Evolutionary conservation across 2,797 vertebrate species (phyloP).

Genomic region (Amblyopsis hoosieri): DNA sequence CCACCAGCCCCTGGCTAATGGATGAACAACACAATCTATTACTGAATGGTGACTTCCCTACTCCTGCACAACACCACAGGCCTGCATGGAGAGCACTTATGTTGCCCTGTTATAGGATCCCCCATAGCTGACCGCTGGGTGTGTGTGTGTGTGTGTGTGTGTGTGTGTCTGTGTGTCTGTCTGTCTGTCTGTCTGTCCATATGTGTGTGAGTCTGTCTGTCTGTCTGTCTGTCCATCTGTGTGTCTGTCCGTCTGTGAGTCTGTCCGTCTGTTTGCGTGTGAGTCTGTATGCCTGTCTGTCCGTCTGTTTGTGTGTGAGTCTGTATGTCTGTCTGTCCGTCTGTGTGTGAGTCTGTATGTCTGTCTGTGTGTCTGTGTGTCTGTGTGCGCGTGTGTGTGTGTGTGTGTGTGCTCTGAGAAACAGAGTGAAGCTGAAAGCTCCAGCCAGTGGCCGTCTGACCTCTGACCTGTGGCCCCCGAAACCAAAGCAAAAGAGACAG

Average conservation of each 20-base stretch:
- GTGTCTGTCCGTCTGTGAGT: constrained; percentile 16
- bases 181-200: neutral
- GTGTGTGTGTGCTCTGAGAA: constrained; percentile 14
- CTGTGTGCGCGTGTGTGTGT: constrained; percentile 17
- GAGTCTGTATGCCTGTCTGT: neutral
- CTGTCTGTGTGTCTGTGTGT: constrained; percentile 31
- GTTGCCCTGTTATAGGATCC: constrained; percentile 2
- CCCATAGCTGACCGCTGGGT: constrained; percentile 18
- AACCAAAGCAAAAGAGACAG: constrained; percentile 35
- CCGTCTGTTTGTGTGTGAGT: no score
- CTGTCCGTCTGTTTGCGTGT: neutral
- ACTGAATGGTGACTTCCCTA: constrained; percentile 48
- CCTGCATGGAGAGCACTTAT: constrained; percentile 41
- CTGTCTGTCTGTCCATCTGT: constrained; percentile 10
- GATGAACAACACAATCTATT: constrained; percentile 69
- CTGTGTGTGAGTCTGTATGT: constrained; percentile 18
- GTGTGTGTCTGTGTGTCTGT: constrained; percentile 10
- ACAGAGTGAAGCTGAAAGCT: constrained; percentile 41
- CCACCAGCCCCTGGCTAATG: constrained; percentile 61
- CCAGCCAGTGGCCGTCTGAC: constrained; percentile 55
- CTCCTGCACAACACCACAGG: constrained; percentile 39
- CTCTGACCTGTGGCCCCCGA: constrained; percentile 20
- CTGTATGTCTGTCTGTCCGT: no score
- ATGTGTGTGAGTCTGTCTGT: constrained; percentile 31
- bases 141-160: constrained; percentile 17